These are phyloP conservation scores for Cepphus grylle DNA, from an alignment of 2,113 vertebrate species.

Conservation along the genomic window DNA sequence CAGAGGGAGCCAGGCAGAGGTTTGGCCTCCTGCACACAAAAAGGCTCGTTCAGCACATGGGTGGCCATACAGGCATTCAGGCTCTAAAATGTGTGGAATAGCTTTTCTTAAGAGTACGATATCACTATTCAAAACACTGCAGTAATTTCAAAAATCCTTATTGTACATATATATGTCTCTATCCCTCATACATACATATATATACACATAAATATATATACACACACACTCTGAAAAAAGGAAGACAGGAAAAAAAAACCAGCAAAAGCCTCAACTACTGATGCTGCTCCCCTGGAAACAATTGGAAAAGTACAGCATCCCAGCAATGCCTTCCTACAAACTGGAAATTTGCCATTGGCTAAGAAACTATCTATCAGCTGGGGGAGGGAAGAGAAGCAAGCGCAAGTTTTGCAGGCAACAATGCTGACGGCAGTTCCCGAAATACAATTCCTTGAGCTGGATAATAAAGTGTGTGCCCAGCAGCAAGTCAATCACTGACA, in stretches of 20 bases:
- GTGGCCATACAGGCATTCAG: not conserved
- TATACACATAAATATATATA: accelerated
- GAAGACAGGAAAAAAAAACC: not conserved
- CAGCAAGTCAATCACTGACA: not conserved
- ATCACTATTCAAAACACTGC: not conserved
- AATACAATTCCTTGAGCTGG: not conserved
- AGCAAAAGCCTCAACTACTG: not conserved
- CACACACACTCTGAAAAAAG: not conserved
- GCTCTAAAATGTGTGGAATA: not conserved
- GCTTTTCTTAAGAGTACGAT: not conserved
- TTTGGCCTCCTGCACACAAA: not conserved
- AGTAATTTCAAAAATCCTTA: not conserved
- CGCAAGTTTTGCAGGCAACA: not conserved
- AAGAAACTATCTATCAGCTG: not conserved
- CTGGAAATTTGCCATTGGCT: not conserved
- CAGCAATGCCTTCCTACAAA: not conserved
- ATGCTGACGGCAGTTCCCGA: not conserved
- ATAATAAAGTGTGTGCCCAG: not conserved
- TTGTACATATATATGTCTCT: not conserved
- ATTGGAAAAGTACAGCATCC: conserved; percentile 9
- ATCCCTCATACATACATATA: not conserved
- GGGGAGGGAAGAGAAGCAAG: not conserved
- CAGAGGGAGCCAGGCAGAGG: not conserved
- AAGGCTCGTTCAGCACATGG: not conserved
- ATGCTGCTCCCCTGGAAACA: not conserved